Evolutionary conservation across 2,888 invertebrate species (phyloP).

Genomic region (Leuctra nigra): DNA sequence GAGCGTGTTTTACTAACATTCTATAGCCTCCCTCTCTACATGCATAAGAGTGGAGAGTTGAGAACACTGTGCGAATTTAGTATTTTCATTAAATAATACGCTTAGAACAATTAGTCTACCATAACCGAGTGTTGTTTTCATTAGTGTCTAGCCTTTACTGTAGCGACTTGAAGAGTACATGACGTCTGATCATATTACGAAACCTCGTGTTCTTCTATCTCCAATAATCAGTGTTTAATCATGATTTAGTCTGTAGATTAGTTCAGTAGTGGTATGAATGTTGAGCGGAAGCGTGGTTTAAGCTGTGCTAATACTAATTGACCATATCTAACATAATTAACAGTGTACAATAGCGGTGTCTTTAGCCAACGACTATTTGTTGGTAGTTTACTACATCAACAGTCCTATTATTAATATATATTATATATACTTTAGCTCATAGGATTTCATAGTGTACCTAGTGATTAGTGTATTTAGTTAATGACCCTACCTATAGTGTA

Average conservation of each 20-base stretch:
- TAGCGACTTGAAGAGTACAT: constrained; percentile 11
- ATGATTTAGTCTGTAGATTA: constrained; percentile 18
- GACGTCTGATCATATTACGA: not conserved
- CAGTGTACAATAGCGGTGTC: constrained; percentile 12
- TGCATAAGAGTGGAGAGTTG: too few species aligned
- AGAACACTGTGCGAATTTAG: constrained; percentile 2
- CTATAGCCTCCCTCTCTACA: constrained; percentile 1
- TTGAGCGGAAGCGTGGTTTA: constrained; percentile 17
- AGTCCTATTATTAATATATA: constrained; percentile 11
- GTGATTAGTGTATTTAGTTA: constrained; percentile 26
- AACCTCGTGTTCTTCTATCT: constrained; percentile 9
- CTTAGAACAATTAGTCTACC: not conserved
- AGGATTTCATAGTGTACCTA: not conserved
- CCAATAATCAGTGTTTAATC: constrained; percentile 15
- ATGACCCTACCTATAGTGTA: constrained; percentile 13
- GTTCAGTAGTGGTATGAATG: constrained; percentile 7
- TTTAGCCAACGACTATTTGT: constrained; percentile 19
- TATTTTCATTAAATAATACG: not conserved
- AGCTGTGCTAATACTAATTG: constrained; percentile 14
- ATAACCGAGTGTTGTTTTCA: constrained; percentile 9
- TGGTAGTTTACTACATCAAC: constrained; percentile 19
- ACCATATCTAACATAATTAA: constrained; percentile 15
- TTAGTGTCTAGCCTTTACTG: not conserved
- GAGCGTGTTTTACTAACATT: constrained; percentile 13
- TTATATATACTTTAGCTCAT: not conserved